Conservation (phyloP, 2,797 vertebrate genomes). For the Pseudochirops corinnae region DNA sequence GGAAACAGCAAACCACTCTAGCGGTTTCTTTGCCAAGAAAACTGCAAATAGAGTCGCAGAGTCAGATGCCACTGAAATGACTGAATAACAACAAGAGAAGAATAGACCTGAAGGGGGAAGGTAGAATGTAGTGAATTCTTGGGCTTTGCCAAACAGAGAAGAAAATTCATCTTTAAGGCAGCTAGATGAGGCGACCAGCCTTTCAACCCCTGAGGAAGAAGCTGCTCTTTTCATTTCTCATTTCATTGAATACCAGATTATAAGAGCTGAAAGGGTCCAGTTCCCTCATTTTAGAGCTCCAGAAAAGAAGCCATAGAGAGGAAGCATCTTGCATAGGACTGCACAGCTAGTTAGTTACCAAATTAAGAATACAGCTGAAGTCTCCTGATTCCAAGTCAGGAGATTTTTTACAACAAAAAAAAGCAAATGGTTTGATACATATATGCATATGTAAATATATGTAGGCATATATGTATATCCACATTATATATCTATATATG, state of each 20-base stretch:
- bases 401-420: background rate
- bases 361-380: background rate
- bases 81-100: background rate
- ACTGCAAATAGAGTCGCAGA: background rate
- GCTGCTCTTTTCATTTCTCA: background rate
- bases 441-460: background rate
- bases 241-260: conserved; percentile 24
- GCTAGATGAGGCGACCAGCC: background rate
- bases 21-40: background rate
- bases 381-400: background rate
- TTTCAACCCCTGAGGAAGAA: background rate
- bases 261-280: background rate
- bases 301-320: background rate
- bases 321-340: background rate
- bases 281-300: background rate
- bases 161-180: conserved; percentile 62
- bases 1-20: background rate
- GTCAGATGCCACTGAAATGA: background rate
- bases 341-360: background rate
- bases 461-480: background rate
- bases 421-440: background rate
- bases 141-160: background rate
- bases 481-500: background rate
- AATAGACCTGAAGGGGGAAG: conserved; percentile 12
- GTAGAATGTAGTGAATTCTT: conserved; percentile 15